Base-by-base conservation (phyloP, 2,797 vertebrate genomes). In the Linurgus olivaceus region DNA sequence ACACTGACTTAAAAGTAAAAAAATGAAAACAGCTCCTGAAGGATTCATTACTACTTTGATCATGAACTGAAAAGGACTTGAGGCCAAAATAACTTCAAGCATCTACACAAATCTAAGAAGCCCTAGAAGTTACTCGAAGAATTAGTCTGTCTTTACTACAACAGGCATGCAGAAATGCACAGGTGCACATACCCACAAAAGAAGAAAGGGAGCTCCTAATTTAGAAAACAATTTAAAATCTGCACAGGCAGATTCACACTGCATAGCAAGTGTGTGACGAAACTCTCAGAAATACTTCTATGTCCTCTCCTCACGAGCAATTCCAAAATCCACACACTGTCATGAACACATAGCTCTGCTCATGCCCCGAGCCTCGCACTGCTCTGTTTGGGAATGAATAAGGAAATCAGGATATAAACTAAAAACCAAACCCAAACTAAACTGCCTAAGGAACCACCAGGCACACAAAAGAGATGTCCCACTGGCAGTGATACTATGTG, bases 221-320 rank as follows among this genome's bases (percentile, higher is more conserved):
- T 91, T 84, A 87, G 85, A 77, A 84, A 78, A 91, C 37, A 67
- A 93, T 83, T 81, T 71, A 33, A 84, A 84, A 74, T 81, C 65
- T 31, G 50, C 2, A 1, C 45, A 82, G 74, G 35, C 52, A 35
- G 13, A 51, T 48, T 85, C 50, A 66, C 65, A 65, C 42, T 65
- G 55, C 75, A 91, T 28, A 90, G 79, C 61, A 90, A 80, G 55
- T 28, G 44, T 5, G 17, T 45, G 82, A 90, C 0, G 0, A 38
- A 82, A 48, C n/a, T 48, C 61, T 54, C 77, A 21, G 45, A 93
- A 65, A 78, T 75, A 82, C 25, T 71, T 55, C 33, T 48, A 35
- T 13, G 50, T 33, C 45, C 19, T 48, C 55, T 50, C 72, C n/a
- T 54, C 55, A 37, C 0, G 0, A 79, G 47, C 47, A 73, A 38